Percentiles rank a stretch among this genome's conserved stretches.
These are phyloP conservation scores for Eupristina koningsbergeri DNA, from an alignment of 1,140 invertebrate genomes.

Conservation along the genomic window DNA sequence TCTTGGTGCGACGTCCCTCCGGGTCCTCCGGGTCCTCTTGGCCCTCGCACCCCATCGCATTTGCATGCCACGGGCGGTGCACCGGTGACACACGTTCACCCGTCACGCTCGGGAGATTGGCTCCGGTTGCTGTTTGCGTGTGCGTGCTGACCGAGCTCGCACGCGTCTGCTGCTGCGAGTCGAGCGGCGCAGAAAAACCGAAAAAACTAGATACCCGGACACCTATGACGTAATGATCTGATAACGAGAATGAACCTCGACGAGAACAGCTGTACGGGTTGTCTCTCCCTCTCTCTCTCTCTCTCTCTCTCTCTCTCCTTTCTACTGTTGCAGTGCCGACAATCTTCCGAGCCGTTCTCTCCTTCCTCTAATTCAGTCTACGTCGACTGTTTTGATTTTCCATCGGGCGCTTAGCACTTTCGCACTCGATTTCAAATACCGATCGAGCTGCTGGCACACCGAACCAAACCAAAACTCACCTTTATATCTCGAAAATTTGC, in stretches of 20 bases:
- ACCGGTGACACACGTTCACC: conserved; percentile 8
- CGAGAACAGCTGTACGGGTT: conserved; percentile 23
- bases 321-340: too few relatives aligned
- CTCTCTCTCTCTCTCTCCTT: background rate
- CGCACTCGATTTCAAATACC: too few relatives aligned
- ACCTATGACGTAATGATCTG: conserved; percentile 41
- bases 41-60: background rate
- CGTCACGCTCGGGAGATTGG: conserved; percentile 14
- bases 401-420: too few relatives aligned
- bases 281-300: background rate
- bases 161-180: background rate
- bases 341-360: too few relatives aligned
- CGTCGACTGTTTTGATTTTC: too few relatives aligned
- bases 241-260: conserved; percentile 29
- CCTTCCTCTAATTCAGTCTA: too few relatives aligned
- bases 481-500: too few relatives aligned
- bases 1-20: background rate
- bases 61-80: background rate
- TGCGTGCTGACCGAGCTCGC: background rate
- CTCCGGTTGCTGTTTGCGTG: background rate
- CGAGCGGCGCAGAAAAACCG: background rate
- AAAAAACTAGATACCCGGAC: background rate
- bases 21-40: background rate
- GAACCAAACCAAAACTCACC: too few relatives aligned
- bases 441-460: too few relatives aligned